Evolutionary conservation across 2,797 vertebrate genomes (phyloP).

Genomic region (Selene dorsalis): DNA sequence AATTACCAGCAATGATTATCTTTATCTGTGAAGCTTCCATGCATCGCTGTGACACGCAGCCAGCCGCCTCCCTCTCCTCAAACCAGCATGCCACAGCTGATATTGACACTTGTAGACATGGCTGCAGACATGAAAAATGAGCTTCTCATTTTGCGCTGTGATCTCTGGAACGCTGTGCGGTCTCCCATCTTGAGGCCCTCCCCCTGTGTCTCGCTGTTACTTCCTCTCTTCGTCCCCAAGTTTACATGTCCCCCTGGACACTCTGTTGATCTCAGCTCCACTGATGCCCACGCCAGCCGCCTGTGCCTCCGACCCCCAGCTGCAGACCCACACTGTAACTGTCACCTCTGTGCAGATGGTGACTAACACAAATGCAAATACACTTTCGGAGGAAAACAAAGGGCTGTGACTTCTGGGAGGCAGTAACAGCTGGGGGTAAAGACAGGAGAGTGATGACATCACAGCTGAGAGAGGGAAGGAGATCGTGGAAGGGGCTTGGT

Average conservation of each 20-base stretch:
- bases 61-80: conserved; percentile 1
- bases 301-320: conserved; percentile 39
- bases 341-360: conserved; percentile 63
- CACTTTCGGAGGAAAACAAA: conserved; percentile 39
- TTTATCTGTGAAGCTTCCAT: conserved; percentile 16
- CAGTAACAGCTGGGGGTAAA: conserved; percentile 60
- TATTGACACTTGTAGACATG: conserved; percentile 26
- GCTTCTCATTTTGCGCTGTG: conserved; percentile 8
- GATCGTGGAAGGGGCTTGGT: conserved; percentile 61
- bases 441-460: conserved; percentile 68
- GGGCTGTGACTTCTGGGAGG: conserved; percentile 48
- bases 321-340: conserved; percentile 58
- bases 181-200: conserved; percentile 15
- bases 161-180: conserved; percentile 15
- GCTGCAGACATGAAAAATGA: conserved; percentile 12
- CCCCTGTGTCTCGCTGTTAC: conserved; percentile 4
- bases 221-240: conserved; percentile 14
- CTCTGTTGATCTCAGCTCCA: conserved; percentile 52
- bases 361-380: conserved; percentile 59
- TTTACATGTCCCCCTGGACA: conserved; percentile 34
- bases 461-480: conserved; percentile 54
- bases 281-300: conserved; percentile 13
- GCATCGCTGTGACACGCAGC: neutral
- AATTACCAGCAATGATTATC: neutral
- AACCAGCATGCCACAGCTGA: conserved; percentile 15